Evolutionary conservation across 2,888 invertebrate species (phyloP), one percentile per base, ranked within the genome.

Genomic region (Acanthosoma haemorrhoidale): DNA sequence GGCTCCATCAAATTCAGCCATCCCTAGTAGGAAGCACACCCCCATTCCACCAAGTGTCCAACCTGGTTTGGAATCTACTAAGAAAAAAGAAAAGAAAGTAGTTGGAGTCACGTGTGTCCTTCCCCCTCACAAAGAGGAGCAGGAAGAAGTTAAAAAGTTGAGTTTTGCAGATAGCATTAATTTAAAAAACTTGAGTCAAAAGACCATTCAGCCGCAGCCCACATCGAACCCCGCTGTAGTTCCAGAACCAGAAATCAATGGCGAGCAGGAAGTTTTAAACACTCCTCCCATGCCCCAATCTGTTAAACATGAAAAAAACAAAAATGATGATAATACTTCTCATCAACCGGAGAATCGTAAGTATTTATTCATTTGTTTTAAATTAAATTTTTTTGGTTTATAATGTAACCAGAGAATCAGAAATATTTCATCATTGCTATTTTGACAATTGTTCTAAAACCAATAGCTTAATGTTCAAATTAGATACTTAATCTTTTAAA

Each of bases 61-160:
- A n/a, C 51, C 36, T 16, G 18, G 38, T 34, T 32, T 31, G 59
- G 59, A 68, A n/a, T 38, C 25, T 15, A 25, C 29, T 6, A 57
- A 67, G 34, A 68, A 68, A 39, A 59, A 68, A 34, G 68, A 68
- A 16, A 68, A 68, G 18, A 68, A 68, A 13, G 38, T 31, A 5
- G 16, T 43, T 36, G 58, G 57, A 32, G 18, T 36, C 8, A 25
- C 51, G n/a, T 29, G 31, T 11, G 36, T 15, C 8, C 21, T 67
- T n/a, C 31, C 67, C 6, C 34, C 67, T 3, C 67, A 67, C 32
- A 16, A 32, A 21, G 67, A 67, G 25, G 67, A 67, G 13, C 57
- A 51, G 1, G 51, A 51, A 51, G 51, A 67, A 36, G 39, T 38
- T 0, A 31, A 36, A 32, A 67, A 57, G 31, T 41, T 29, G 1